These are phyloP conservation scores for Thalassoma bifasciatum DNA, from an alignment of 2,113 vertebrate genomes.

Conservation along the genomic window DNA sequence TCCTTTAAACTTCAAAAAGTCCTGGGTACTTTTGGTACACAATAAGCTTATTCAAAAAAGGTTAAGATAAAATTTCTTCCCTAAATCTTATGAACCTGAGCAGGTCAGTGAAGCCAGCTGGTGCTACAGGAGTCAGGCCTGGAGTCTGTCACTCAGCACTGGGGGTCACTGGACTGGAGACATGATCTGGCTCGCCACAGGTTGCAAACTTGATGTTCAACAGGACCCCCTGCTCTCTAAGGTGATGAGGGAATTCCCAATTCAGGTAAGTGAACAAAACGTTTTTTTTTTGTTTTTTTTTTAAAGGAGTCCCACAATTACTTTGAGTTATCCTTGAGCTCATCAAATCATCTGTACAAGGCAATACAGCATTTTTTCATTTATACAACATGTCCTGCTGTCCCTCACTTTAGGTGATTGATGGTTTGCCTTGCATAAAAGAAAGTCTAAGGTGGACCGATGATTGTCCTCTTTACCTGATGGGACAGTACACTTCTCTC, in stretches of 20 bases:
- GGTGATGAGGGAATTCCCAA: conserved; percentile 78
- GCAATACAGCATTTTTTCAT: neutral
- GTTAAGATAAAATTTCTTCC: neutral
- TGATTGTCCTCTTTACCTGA: conserved; percentile 82
- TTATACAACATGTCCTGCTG: neutral
- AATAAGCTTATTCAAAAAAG: neutral
- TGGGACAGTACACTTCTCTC: conserved; percentile 85
- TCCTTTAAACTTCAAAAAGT: neutral
- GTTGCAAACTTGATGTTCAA: conserved; percentile 82
- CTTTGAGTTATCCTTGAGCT: neutral
- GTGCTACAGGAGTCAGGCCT: conserved; percentile 80
- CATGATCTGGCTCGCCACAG: conserved; percentile 84
- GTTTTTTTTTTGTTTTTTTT: neutral
- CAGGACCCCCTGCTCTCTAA: conserved; percentile 81
- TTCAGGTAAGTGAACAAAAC: conserved; percentile 68
- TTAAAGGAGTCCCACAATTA: neutral
- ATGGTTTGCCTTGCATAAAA: conserved; percentile 81
- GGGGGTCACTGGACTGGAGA: conserved; percentile 78
- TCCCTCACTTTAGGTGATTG: conserved; percentile 72
- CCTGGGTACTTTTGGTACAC: neutral
- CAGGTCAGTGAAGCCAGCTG: conserved; percentile 81
- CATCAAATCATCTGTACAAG: neutral
- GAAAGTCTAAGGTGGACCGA: conserved; percentile 79
- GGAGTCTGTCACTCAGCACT: conserved; percentile 73
- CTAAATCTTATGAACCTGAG: conserved; percentile 1